Evolutionary conservation across 1,140 invertebrate genomes (phyloP), one percentile per base, ranked within the genome.

Genomic region (Heterodera carotae): DNA sequence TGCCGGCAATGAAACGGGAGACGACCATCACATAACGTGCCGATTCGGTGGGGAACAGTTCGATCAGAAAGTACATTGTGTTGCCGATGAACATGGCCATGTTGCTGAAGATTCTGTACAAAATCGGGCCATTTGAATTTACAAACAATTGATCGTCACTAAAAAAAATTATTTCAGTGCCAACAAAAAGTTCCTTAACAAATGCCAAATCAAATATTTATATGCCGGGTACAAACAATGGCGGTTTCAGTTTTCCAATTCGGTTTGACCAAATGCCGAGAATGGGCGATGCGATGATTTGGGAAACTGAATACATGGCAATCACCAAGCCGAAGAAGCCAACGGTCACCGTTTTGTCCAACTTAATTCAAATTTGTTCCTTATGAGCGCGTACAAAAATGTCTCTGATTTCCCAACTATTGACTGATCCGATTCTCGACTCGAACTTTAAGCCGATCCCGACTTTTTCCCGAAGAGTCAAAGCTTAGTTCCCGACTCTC

Each of bases 1-100:
- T 36, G 6, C 83, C 83, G 29, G 75, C 69, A 31, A 82, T 69
- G 59, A 84, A 69, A 69, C 83, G 60, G 12, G 76, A 75, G 18
- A 70, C 18, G 29, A 84, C 59, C 56, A 84, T 75, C 2, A 80
- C 66, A 64, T 69, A 80, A 39, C 73, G 67, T 1, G 36, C 27
- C 25, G 34, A 33, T 33, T 31, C 56, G n/a, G 25, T 33, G 33
- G 72, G 72, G 64, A 74, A 74, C 25, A 74, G n/a, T 68, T 77
- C 75, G n/a, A 77, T 60, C 25, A 75, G 6, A 59, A 78, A 75
- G 68, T 78, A 78, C n/a, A 78, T 36, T 15, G 56, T 22, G 69
- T 78, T 78, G 60, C 77, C 77, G 36, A 69, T 4, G 18, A 78
- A 76, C 70, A 80, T 84, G 6, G 81, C 27, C 8, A 69, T 6